Evolutionary conservation across 92 coral and sea anemone species (phyloP), one percentile per base, ranked within the genome.

Genomic region (Siderastrea siderea): DNA sequence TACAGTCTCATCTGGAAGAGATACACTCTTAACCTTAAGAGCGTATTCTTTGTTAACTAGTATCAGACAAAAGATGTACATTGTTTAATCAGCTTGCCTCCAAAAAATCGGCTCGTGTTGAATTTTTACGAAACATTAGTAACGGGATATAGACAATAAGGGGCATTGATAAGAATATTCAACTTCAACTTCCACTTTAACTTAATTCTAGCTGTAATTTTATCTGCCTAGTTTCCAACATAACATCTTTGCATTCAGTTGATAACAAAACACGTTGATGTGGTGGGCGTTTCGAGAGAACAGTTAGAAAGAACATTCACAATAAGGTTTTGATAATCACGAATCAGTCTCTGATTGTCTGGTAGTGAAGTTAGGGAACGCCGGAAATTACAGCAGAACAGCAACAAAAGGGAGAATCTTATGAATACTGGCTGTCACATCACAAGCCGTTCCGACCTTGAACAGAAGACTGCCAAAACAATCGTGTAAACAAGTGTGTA

Each of bases 351-450:
- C 7, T 54, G 67, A 82, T 69, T 82, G 86, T 71, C 78, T 71
- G 58, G 60, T 13, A 46, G 61, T 59, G 68, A 6, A n/a, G 71
- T 16, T 16, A 17, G 64, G 61, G 19, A 54, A 84, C 68, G 73
- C 80, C 80, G 80, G 80, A 84, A 73, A 84, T 84, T 74, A 12
- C 26, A 14, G 45, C 80, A 43, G 50, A 61, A 61, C 49, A 19
- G 43, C 64, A 62, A 73, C 73, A 62, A 84, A 84, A 74, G 80
- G 64, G 16, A 63, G 17, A 47, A 64, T 15, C 50, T 10, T 50
- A 43, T 60, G 69, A 83, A 61, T 72, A 38, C 17, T 13, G 62
- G 73, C 73, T 73, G 87, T 84, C 87, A 84, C 9, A 74, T 48
- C 79, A 59, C 46, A 72, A 48, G 59, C 59, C 14, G 47, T 47